phyloP scores from a whole-genome alignment of 53 echinoderm and acorn worm genomes.

The Temnopleurus reevesii region DNA sequence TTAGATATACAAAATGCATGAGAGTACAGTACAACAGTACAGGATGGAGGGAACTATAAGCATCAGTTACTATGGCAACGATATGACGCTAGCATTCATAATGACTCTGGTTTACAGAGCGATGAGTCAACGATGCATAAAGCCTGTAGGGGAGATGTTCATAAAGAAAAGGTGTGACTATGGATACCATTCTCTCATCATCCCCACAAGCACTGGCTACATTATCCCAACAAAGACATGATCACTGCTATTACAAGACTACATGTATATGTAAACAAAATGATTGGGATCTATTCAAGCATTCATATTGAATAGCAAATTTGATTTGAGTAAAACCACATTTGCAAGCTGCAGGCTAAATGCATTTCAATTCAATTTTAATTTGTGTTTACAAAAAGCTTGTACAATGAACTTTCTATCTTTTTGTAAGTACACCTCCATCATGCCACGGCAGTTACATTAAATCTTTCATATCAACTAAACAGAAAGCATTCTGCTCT shows the following conservation, averaged over 20 bases:
- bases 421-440: too few species aligned
- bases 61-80: slow-evolving; percentile 38
- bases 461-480: too few species aligned
- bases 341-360: slow-evolving; percentile 6
- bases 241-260: not conserved
- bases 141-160: not conserved
- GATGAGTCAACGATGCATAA: not conserved
- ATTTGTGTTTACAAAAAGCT: too few species aligned
- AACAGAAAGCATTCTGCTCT: too few species aligned
- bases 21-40: too few species aligned
- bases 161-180: not conserved
- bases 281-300: slow-evolving; percentile 22
- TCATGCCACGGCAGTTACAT: too few species aligned
- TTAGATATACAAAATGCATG: not conserved
- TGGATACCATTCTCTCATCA: not conserved
- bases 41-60: not conserved
- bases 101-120: not conserved
- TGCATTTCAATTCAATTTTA: too few species aligned
- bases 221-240: too few species aligned
- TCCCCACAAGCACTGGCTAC: too few species aligned
- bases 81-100: slow-evolving; percentile 19
- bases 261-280: slow-evolving; percentile 9
- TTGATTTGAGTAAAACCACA: slow-evolving; percentile 21
- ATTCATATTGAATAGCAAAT: slow-evolving; percentile 5
- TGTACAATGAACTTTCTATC: too few species aligned